phyloP scores from a whole-genome alignment of 2,888 invertebrate species.

The Sphaeridia pumilis region DNA sequence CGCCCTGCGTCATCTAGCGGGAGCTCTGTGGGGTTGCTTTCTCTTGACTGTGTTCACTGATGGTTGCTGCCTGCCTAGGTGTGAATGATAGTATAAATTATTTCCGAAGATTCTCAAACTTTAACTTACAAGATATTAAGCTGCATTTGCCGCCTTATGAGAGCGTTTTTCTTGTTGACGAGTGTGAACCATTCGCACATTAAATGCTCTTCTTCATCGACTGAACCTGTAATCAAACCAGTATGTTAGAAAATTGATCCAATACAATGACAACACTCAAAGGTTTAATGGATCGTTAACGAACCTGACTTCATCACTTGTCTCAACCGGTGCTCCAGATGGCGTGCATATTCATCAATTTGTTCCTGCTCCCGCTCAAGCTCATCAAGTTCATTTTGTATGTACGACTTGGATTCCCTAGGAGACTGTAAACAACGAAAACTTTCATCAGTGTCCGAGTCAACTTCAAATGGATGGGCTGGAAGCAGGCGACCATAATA shows the following conservation, averaged over 20 bases:
- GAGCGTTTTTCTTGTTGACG: conserved; percentile 92
- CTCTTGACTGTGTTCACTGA: too few species aligned
- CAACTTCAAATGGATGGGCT: too few species aligned
- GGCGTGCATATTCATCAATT: conserved; percentile 78
- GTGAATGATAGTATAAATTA: too few species aligned
- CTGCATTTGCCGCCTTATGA: conserved; percentile 90
- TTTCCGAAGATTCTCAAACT: too few species aligned
- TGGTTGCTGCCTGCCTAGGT: too few species aligned
- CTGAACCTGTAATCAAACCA: conserved; percentile 38
- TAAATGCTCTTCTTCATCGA: conserved; percentile 56
- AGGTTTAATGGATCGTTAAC: too few species aligned
- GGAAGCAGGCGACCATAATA: neutral
- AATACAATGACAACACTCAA: too few species aligned
- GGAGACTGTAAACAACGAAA: conserved; percentile 44
- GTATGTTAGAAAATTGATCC: too few species aligned
- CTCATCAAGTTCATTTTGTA: conserved; percentile 63
- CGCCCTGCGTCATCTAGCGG: too few species aligned
- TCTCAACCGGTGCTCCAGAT: conserved; percentile 72
- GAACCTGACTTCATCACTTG: conserved; percentile 66
- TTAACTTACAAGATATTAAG: too few species aligned
- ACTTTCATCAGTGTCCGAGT: too few species aligned
- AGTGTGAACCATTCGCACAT: conserved; percentile 91
- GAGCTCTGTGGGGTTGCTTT: too few species aligned
- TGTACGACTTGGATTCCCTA: conserved; percentile 62
- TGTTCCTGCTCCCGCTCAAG: conserved; percentile 58